Evolutionary conservation across 2,113 vertebrate genomes (phyloP).

Genomic region (Baryphthengus martii): DNA sequence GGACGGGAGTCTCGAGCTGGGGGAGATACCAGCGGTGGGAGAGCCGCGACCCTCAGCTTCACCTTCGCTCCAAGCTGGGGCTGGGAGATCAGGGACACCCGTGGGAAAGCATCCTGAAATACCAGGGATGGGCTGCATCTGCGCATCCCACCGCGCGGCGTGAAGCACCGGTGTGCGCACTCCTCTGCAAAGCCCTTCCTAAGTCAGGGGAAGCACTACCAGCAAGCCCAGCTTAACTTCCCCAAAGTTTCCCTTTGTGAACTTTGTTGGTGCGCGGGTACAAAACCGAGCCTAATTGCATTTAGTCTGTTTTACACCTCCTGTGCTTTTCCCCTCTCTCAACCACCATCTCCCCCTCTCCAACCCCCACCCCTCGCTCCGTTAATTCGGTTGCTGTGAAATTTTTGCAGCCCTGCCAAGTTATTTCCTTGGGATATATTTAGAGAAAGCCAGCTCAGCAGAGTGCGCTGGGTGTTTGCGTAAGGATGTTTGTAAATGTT

Average conservation of each 20-base stretch:
- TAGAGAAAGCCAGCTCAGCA: slow-evolving; percentile 73
- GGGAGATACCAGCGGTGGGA: background rate
- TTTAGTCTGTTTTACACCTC: background rate
- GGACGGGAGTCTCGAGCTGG: accelerated
- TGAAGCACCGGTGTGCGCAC: background rate
- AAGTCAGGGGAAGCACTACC: background rate
- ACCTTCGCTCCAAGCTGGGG: background rate
- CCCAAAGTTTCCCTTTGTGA: background rate
- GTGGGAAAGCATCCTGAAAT: background rate
- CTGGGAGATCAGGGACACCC: background rate
- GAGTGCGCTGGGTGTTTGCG: slow-evolving; percentile 66
- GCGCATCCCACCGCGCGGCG: accelerated
- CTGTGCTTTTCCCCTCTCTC: background rate
- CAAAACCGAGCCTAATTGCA: background rate
- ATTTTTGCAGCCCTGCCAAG: slow-evolving; percentile 70
- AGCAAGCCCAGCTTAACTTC: background rate
- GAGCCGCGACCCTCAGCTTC: accelerated
- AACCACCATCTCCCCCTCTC: background rate
- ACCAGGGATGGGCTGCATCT: background rate
- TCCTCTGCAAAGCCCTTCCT: background rate
- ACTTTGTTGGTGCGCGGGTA: background rate
- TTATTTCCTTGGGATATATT: slow-evolving; percentile 76
- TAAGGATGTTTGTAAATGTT: slow-evolving; percentile 73
- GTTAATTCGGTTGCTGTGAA: slow-evolving; percentile 62
- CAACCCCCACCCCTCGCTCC: background rate